phyloP scores from a whole-genome alignment of 2,113 vertebrate species.

The Grammomys surdaster region DNA sequence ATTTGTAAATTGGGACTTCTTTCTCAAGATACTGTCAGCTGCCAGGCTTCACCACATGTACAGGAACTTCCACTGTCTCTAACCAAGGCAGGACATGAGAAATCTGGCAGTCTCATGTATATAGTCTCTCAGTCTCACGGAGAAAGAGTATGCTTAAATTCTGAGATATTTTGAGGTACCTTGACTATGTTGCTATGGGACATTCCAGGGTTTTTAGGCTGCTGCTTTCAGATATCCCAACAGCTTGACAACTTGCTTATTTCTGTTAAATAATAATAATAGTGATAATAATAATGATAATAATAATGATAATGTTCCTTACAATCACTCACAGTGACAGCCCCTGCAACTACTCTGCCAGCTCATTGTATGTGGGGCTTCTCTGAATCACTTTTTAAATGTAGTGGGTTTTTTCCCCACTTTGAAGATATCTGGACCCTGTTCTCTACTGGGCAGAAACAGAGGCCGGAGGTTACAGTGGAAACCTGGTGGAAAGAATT shows the following conservation, averaged over 20 bases:
- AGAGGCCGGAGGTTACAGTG: not conserved
- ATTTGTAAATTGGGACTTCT: conserved; percentile 25
- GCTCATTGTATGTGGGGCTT: not conserved
- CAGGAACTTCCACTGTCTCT: not conserved
- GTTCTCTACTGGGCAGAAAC: not conserved
- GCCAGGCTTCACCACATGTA: not conserved
- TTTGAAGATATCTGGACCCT: conserved; percentile 5
- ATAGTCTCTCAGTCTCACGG: not conserved
- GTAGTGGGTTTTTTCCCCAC: not conserved
- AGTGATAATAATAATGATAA: not conserved
- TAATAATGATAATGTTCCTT: not conserved
- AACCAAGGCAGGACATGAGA: not conserved
- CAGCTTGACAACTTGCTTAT: conserved; percentile 5
- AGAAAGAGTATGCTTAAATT: not conserved
- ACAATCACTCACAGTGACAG: not conserved
- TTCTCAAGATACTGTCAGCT: not conserved
- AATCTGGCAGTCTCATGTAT: not conserved
- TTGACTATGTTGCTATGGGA: conserved; percentile 19
- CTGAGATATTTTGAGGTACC: not conserved
- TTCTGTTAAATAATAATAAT: conserved; percentile 20
- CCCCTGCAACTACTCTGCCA: not conserved
- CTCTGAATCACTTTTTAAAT: not conserved
- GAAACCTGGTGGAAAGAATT: not conserved
- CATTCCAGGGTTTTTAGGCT: conserved; percentile 40
- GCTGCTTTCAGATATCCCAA: not conserved